These are phyloP conservation scores for Mythimna vitellina DNA, from an alignment of 2,888 invertebrate genomes.

Conservation along the genomic window DNA sequence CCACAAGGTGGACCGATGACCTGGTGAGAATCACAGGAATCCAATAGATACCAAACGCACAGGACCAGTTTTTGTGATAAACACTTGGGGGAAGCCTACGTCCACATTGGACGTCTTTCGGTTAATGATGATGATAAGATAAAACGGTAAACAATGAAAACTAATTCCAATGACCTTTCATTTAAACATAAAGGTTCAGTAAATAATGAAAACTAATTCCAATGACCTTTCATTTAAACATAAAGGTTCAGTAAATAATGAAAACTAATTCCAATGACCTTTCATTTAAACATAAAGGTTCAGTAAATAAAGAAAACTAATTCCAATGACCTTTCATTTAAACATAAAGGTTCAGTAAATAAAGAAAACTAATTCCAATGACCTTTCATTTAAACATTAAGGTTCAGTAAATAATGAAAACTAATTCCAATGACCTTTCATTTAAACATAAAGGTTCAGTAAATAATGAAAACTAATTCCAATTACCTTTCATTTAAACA, in stretches of 20 bases:
- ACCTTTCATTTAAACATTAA: background rate
- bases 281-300: background rate
- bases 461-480: background rate
- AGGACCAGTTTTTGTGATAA: too few species aligned
- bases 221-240: background rate
- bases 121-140: background rate
- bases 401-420: too few species aligned
- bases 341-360: slow-evolving; percentile 4
- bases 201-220: too few species aligned
- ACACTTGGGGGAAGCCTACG: too few species aligned
- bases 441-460: background rate
- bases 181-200: background rate
- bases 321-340: background rate
- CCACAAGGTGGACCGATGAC: too few species aligned
- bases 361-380: background rate
- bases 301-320: too few species aligned
- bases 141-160: background rate
- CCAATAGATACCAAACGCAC: too few species aligned
- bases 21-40: too few species aligned
- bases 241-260: too few species aligned
- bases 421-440: background rate
- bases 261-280: background rate
- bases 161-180: background rate
- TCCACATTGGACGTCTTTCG: too few species aligned
- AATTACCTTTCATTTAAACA: background rate